These are phyloP conservation scores for Protaetia brevitarsis DNA, from an alignment of 1,140 invertebrate species.

Conservation along the genomic window DNA sequence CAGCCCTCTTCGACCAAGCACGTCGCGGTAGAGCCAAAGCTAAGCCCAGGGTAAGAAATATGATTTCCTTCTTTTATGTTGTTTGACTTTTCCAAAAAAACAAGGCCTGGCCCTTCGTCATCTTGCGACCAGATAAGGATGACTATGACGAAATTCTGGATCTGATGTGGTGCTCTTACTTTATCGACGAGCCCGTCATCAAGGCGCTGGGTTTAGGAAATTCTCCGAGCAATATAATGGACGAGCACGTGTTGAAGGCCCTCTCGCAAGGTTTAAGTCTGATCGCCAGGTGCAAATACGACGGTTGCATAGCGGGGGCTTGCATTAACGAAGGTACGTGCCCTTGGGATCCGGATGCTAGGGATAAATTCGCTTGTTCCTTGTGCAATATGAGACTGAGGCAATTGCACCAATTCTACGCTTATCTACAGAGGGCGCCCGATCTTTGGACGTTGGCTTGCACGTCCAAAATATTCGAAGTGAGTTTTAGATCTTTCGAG, in stretches of 20 bases:
- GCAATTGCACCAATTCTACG: constrained; percentile 48
- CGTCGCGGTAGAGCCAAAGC: not conserved
- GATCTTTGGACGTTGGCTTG: constrained; percentile 46
- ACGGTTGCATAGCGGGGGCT: constrained; percentile 48
- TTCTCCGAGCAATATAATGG: constrained; percentile 29
- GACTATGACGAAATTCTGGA: constrained; percentile 39
- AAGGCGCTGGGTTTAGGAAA: constrained; percentile 28
- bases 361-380: constrained; percentile 41
- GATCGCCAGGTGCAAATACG: constrained; percentile 47
- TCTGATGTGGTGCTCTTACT: constrained; percentile 41
- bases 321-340: constrained; percentile 46
- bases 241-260: constrained; percentile 31
- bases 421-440: constrained; percentile 44
- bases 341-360: constrained; percentile 41
- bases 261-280: constrained; percentile 47
- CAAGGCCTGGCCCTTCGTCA: constrained; percentile 32
- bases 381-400: constrained; percentile 35
- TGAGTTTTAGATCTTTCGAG: constrained; percentile 28
- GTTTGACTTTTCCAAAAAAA: constrained; percentile 1
- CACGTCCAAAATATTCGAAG: constrained; percentile 48
- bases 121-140: constrained; percentile 32
- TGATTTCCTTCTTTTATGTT: not conserved
- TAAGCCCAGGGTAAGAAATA: not conserved
- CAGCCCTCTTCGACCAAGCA: not conserved
- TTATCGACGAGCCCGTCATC: constrained; percentile 39